These are phyloP conservation scores for Dendrolimus pini DNA, from an alignment of 2,888 invertebrate genomes.

Conservation along the genomic window DNA sequence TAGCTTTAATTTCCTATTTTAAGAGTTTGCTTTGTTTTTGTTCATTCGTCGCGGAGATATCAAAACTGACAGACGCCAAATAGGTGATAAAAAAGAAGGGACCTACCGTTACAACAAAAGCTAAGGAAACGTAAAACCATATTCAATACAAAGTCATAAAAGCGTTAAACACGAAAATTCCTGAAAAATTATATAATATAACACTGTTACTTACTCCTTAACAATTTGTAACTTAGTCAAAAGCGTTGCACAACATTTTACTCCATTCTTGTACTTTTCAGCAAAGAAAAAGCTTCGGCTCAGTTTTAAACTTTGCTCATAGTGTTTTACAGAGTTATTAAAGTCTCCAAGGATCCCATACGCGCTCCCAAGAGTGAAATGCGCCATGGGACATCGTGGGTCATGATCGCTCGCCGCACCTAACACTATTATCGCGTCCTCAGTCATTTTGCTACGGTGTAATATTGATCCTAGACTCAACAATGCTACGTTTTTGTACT, in stretches of 20 bases:
- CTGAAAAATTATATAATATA: no score
- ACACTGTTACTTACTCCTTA: slow-evolving; percentile 75
- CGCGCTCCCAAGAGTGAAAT: slow-evolving; percentile 84
- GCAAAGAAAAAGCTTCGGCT: slow-evolving; percentile 79
- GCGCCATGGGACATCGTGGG: slow-evolving; percentile 75
- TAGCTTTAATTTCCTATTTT: no score
- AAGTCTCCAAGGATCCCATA: slow-evolving; percentile 83
- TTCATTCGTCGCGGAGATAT: no score
- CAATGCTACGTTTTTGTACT: slow-evolving; percentile 83
- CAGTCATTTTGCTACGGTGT: slow-evolving; percentile 79
- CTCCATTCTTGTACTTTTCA: slow-evolving; percentile 78
- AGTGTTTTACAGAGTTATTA: slow-evolving; percentile 79
- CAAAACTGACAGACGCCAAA: no score
- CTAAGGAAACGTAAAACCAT: no score
- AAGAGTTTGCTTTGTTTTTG: no score
- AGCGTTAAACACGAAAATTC: no score
- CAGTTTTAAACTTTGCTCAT: slow-evolving; percentile 79
- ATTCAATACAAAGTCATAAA: no score
- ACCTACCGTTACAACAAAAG: no score
- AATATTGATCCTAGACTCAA: slow-evolving; percentile 85
- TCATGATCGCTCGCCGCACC: slow-evolving; percentile 85
- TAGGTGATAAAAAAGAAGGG: no score
- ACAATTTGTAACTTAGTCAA: slow-evolving; percentile 78
- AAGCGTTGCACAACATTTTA: slow-evolving; percentile 81
- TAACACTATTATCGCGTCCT: slow-evolving; percentile 84